phyloP scores from a whole-genome alignment of 2,888 invertebrate species.

The Nowickia ferox region DNA sequence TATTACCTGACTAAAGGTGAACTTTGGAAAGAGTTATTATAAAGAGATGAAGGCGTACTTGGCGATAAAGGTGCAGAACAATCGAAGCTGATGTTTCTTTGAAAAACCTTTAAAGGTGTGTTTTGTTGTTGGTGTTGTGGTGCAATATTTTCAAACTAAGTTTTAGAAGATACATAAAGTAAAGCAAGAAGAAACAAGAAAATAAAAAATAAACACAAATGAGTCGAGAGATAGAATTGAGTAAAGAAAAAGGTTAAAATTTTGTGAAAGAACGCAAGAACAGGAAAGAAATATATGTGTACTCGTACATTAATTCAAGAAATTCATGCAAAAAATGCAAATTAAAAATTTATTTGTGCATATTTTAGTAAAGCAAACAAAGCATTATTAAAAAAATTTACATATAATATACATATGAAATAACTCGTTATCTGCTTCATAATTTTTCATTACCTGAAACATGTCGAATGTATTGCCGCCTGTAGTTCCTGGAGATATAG shows the following conservation, averaged over 20 bases:
- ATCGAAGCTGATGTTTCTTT: constrained; percentile 83
- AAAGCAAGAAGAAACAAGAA: constrained; percentile 71
- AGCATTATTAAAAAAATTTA: constrained; percentile 17
- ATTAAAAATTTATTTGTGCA: constrained; percentile 56
- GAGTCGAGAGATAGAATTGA: constrained; percentile 71
- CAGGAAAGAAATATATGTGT: constrained; percentile 22
- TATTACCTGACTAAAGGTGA: constrained; percentile 83
- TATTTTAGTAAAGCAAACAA: constrained; percentile 50
- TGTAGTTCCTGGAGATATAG: constrained; percentile 80
- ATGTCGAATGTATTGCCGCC: constrained; percentile 80
- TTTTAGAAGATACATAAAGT: constrained; percentile 60
- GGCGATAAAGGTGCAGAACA: constrained; percentile 83
- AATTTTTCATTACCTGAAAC: constrained; percentile 79
- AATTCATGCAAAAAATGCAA: constrained; percentile 47
- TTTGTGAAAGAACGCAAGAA: not conserved
- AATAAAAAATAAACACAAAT: constrained; percentile 37
- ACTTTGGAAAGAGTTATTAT: constrained; percentile 83
- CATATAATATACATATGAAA: constrained; percentile 9
- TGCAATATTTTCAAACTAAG: constrained; percentile 83
- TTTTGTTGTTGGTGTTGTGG: constrained; percentile 79
- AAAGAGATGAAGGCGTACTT: constrained; percentile 83
- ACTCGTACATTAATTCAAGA: constrained; percentile 12
- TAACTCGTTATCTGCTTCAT: not conserved
- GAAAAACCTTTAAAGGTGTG: constrained; percentile 83
- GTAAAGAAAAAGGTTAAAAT: constrained; percentile 62